Evolutionary conservation across 2,113 vertebrate species (phyloP).

Genomic region (Odobenus rosmarus): DNA sequence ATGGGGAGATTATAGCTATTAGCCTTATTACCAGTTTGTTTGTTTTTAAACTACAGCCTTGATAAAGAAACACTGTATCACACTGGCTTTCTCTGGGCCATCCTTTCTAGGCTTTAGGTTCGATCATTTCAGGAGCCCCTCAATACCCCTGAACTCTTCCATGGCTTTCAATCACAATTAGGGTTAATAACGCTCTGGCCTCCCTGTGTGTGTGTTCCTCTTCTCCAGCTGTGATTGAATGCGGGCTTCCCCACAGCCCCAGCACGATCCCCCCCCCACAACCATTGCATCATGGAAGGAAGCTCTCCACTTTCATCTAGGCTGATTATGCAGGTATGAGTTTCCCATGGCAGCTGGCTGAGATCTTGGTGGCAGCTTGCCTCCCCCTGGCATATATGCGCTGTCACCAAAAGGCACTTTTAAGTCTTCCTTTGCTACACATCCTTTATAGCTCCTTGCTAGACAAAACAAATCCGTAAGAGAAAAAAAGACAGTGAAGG

Average conservation of each 20-base stretch:
- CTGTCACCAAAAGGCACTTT: slow-evolving; percentile 64
- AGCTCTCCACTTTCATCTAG: slow-evolving; percentile 67
- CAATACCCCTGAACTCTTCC: neutral
- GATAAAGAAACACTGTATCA: neutral
- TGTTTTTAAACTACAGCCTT: neutral
- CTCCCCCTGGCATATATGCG: neutral
- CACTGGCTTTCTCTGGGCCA: neutral
- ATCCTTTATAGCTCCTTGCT: slow-evolving; percentile 56
- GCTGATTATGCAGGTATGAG: slow-evolving; percentile 56
- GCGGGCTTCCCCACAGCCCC: neutral
- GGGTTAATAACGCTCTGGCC: slow-evolving; percentile 26
- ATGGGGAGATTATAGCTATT: neutral
- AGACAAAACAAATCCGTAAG: slow-evolving; percentile 68
- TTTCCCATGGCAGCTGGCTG: slow-evolving; percentile 46
- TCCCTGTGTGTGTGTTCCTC: neutral
- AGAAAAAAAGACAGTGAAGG: neutral
- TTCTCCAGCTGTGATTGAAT: slow-evolving; percentile 21
- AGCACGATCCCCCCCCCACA: neutral
- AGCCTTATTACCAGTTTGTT: neutral
- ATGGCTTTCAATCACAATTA: slow-evolving; percentile 67
- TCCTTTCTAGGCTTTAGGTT: neutral
- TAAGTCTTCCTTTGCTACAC: slow-evolving; percentile 45
- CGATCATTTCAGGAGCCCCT: neutral
- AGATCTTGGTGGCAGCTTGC: slow-evolving; percentile 51
- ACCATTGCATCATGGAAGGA: neutral